Conservation (phyloP, 2,888 invertebrate species). For the Pocota personata region DNA sequence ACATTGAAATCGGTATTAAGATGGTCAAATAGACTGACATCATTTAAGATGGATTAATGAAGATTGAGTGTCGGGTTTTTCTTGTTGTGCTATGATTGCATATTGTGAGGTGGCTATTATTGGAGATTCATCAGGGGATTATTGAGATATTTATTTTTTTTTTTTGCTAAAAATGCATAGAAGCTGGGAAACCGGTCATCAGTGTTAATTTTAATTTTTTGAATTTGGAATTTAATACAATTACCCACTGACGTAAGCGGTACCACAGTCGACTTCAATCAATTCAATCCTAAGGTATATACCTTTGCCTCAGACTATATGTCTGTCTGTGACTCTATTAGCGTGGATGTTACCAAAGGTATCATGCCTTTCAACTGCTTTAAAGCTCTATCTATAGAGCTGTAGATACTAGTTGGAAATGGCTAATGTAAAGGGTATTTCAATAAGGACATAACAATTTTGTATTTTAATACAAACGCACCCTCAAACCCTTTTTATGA, state of each 20-base stretch:
- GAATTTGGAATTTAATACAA: background rate
- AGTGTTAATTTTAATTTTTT: background rate
- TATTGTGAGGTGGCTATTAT: background rate
- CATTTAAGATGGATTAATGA: slow-evolving; percentile 5
- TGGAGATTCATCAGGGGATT: background rate
- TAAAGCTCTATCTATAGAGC: too few species aligned
- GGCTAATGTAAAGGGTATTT: too few species aligned
- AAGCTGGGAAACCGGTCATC: background rate
- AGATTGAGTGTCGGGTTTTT: background rate
- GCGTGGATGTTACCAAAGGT: too few species aligned
- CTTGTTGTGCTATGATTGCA: background rate
- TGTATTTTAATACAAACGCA: too few species aligned
- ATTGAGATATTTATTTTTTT: background rate
- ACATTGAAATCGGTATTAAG: background rate
- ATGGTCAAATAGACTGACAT: slow-evolving; percentile 9
- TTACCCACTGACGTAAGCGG: background rate
- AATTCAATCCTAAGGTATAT: background rate
- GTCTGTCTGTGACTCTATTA: too few species aligned
- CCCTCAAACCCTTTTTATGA: too few species aligned
- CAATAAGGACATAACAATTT: too few species aligned
- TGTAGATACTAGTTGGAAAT: too few species aligned
- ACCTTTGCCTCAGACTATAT: too few species aligned
- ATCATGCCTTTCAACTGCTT: too few species aligned
- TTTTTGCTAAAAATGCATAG: background rate
- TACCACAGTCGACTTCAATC: too few species aligned